Base-by-base conservation (phyloP, 1,140 invertebrate genomes). In the Drosophila nasuta region DNA sequence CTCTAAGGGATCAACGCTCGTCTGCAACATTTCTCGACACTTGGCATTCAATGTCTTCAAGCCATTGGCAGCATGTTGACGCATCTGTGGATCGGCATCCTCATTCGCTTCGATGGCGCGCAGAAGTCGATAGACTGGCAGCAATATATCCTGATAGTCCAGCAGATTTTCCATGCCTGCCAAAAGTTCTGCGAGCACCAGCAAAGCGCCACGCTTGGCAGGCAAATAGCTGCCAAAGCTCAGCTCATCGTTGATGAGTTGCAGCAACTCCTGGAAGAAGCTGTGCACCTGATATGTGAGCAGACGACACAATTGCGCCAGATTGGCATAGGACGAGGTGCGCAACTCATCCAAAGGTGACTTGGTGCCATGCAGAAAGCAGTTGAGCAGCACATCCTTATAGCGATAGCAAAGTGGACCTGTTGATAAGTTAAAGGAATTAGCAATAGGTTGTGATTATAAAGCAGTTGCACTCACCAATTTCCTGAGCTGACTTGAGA, bases 281-380 rank as follows among this genome's bases (percentile, higher is more conserved):
- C 94, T 93, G 43, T 95, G 95, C 1, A 97, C 89, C 76, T 95
- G 94, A 82, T 95, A 97, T n/a, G 94, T 94, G 5, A 98, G 92
- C 10, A 96, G 92, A 71, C 95, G 94, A 81, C 96, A 97, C 7
- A 97, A 81, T 93, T 97, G 96, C 0, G 96, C 96, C 6, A 98
- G 92, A 93, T 97, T 97, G 1, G 96, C 96, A 51, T 97, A 93
- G 86, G 95, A 95, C 0, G 97, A 97, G 33, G 96, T 94, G 71
- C 96, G 93, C 17, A 97, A 94, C 46, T 96, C 92, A 54, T 94
- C 87, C 82, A 96, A 95, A 0, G 93, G 56, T 81, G 96, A 95
- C 69, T 94, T 94, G 1, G 93, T 92, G 1, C 95, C 95, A 57
- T 88, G 91, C 28, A 97, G 88, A 79, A 97, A 96, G 1, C 95